These are phyloP conservation scores for Ectemnius cavifrons DNA, from an alignment of 2,888 invertebrate genomes.

Conservation along the genomic window DNA sequence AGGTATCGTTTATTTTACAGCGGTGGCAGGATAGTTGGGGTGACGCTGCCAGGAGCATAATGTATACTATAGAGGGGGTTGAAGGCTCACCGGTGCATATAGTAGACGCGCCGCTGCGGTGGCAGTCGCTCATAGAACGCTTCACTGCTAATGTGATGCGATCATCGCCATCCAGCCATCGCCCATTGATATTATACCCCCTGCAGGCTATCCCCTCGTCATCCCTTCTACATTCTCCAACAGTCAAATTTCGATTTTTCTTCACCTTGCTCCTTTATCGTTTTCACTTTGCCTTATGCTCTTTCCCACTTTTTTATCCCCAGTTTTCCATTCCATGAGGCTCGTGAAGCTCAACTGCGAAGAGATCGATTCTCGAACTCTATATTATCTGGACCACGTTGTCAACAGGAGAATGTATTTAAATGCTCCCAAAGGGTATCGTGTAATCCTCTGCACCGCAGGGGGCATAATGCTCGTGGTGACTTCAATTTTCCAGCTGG, in stretches of 20 bases:
- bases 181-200: slow-evolving; percentile 71
- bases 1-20: slow-evolving; percentile 77
- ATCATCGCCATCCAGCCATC: slow-evolving; percentile 71
- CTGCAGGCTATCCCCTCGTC: slow-evolving; percentile 35
- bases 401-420: slow-evolving; percentile 7
- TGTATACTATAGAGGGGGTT: slow-evolving; percentile 28
- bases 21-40: slow-evolving; percentile 60
- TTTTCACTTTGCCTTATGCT: too few relatives aligned
- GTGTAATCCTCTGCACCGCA: not conserved
- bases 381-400: slow-evolving; percentile 7
- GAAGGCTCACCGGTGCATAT: slow-evolving; percentile 26
- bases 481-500: slow-evolving; percentile 11
- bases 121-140: slow-evolving; percentile 75
- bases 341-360: not conserved
- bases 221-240: slow-evolving; percentile 27
- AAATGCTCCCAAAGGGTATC: slow-evolving; percentile 22
- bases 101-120: slow-evolving; percentile 27
- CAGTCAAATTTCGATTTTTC: slow-evolving; percentile 8
- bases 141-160: slow-evolving; percentile 75
- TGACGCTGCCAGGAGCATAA: slow-evolving; percentile 50
- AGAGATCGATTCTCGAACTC: not conserved
- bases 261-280: slow-evolving; percentile 5
- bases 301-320: too few relatives aligned
- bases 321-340: too few relatives aligned
- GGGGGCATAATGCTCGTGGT: not conserved